Conservation (phyloP, 2,113 vertebrate species). For the Corythornis madagascariensis region DNA sequence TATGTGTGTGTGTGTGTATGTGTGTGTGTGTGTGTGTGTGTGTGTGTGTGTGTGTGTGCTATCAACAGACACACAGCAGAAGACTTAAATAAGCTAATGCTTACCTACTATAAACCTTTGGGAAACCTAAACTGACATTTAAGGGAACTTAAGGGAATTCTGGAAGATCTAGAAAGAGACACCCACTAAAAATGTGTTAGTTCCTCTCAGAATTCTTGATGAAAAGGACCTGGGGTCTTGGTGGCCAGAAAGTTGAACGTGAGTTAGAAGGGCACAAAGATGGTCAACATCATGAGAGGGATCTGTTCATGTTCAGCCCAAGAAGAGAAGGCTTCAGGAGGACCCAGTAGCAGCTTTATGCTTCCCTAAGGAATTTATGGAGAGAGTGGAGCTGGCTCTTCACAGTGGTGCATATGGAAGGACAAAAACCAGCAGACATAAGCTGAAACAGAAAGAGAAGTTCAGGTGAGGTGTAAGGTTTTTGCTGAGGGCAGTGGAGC, state of each 20-base stretch:
- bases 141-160: not conserved
- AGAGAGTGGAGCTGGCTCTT: not conserved
- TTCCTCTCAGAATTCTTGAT: not conserved
- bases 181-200: not conserved
- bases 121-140: not conserved
- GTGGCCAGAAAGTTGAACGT: not conserved
- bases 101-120: not conserved
- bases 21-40: too few species aligned
- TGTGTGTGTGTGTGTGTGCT: not conserved
- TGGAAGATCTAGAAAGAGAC: not conserved
- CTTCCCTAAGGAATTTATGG: accelerated
- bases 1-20: too few species aligned
- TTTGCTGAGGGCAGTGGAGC: not conserved
- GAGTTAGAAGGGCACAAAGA: not conserved
- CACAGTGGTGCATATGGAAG: not conserved
- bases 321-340: not conserved
- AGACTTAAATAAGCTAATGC: not conserved
- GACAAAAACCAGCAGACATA: not conserved
- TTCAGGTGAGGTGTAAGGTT: not conserved
- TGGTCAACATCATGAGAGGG: not conserved
- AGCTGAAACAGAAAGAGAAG: not conserved
- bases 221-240: not conserved
- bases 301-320: not conserved
- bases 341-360: not conserved
- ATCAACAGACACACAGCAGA: not conserved